These are phyloP conservation scores for Sebastiscus albofasciatus DNA, from an alignment of 2,797 vertebrate genomes.

Conservation along the genomic window DNA sequence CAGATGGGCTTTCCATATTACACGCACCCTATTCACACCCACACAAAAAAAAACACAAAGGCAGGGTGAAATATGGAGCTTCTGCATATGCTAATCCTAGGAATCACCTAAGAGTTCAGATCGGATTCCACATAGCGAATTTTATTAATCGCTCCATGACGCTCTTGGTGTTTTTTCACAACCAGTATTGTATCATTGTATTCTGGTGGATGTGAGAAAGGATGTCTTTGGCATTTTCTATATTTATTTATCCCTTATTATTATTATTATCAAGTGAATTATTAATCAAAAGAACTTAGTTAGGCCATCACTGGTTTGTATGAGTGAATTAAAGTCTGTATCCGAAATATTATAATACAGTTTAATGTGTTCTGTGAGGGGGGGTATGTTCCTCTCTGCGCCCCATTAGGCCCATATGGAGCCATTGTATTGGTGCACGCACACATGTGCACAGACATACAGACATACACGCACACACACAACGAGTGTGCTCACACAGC, in stretches of 20 bases:
- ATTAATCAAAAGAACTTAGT: constrained; percentile 29
- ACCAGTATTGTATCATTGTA: background rate
- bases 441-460: constrained; percentile 9
- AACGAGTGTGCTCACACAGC: constrained; percentile 5
- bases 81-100: constrained; percentile 39
- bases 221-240: background rate
- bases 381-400: constrained; percentile 30
- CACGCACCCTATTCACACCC: constrained; percentile 42
- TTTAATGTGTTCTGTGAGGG: constrained; percentile 30
- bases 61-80: constrained; percentile 32
- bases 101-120: constrained; percentile 33
- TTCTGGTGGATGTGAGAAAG: background rate
- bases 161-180: background rate
- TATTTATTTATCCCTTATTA: background rate
- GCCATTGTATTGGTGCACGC: constrained; percentile 16
- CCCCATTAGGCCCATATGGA: constrained; percentile 73
- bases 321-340: constrained; percentile 18
- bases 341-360: constrained; percentile 18
- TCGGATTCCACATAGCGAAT: constrained; percentile 18
- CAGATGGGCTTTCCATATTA: constrained; percentile 70
- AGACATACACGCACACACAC: background rate
- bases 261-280: constrained; percentile 26
- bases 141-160: constrained; percentile 37
- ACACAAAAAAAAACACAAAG: constrained; percentile 42
- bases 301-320: constrained; percentile 12